A percentile compares a stretch with the other conserved stretches of the same genome.
Conservation (phyloP, 2,888 invertebrate species). For the Caenorhabditis uteleia region DNA sequence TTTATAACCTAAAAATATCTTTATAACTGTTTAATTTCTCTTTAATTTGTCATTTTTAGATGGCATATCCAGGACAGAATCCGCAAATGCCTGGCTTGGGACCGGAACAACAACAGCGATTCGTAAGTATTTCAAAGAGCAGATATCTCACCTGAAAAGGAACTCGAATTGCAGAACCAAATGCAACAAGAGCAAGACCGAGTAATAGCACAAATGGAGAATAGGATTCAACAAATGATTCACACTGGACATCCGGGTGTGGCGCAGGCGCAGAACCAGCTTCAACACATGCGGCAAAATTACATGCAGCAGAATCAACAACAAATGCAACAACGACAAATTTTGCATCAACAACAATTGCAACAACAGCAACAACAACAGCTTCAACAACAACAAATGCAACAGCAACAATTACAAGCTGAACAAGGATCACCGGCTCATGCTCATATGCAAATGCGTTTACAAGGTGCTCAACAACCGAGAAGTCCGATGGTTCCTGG, state of each 20-base stretch:
- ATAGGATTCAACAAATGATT: neutral
- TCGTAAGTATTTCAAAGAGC: too few species aligned
- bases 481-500: neutral
- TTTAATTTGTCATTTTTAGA: neutral
- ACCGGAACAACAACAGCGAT: too few species aligned
- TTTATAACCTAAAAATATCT: too few species aligned
- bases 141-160: too few species aligned
- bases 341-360: constrained; percentile 5
- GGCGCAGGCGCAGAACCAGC: too few species aligned
- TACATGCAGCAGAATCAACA: constrained; percentile 1
- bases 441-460: constrained; percentile 20
- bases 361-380: constrained; percentile 7
- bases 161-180: too few species aligned
- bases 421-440: constrained; percentile 17
- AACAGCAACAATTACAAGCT: constrained; percentile 6
- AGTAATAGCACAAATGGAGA: too few species aligned
- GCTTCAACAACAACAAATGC: constrained; percentile 15
- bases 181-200: too few species aligned
- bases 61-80: too few species aligned
- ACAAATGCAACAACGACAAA: neutral
- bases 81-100: too few species aligned
- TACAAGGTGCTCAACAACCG: constrained; percentile 15
- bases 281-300: too few species aligned
- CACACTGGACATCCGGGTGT: too few species aligned
- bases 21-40: neutral